phyloP scores from a whole-genome alignment of 35 echinoderm and acorn worm genomes.

The Lytechinus pictus region DNA sequence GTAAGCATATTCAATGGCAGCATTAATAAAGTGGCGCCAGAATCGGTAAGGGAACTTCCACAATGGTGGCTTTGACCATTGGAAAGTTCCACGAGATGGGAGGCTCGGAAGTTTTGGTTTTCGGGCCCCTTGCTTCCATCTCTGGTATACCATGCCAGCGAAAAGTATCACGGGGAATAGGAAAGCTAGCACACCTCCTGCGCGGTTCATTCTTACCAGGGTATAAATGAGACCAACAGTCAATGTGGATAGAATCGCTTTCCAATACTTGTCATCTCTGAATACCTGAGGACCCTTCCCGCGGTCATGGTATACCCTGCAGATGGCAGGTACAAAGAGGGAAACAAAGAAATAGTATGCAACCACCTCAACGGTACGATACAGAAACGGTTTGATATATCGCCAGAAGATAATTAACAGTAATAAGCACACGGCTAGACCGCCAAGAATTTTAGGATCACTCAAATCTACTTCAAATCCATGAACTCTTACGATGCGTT shows the following conservation, averaged over 20 bases:
- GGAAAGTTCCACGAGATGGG: not conserved
- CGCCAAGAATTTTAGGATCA: not conserved
- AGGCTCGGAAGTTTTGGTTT: not conserved
- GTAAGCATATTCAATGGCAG: not conserved
- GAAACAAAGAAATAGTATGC: not conserved
- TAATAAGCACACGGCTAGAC: not conserved
- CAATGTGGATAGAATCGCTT: not conserved
- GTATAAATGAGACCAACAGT: not conserved
- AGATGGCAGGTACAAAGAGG: not conserved
- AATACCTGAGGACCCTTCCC: not conserved
- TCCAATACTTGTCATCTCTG: not conserved
- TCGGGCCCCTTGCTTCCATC: not conserved
- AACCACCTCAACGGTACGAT: not conserved
- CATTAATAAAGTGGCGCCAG: not conserved
- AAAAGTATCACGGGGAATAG: not conserved
- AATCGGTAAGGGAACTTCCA: conserved; percentile 10
- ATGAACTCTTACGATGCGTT: not conserved
- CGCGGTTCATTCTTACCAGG: not conserved
- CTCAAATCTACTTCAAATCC: not conserved
- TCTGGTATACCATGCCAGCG: not conserved
- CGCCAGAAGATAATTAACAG: not conserved
- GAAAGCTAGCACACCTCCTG: not conserved
- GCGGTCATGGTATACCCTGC: not conserved
- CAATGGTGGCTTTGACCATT: not conserved
- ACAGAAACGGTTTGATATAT: not conserved